These are phyloP conservation scores for Callopanchax toddi DNA, from an alignment of 2,113 vertebrate species.

Conservation along the genomic window DNA sequence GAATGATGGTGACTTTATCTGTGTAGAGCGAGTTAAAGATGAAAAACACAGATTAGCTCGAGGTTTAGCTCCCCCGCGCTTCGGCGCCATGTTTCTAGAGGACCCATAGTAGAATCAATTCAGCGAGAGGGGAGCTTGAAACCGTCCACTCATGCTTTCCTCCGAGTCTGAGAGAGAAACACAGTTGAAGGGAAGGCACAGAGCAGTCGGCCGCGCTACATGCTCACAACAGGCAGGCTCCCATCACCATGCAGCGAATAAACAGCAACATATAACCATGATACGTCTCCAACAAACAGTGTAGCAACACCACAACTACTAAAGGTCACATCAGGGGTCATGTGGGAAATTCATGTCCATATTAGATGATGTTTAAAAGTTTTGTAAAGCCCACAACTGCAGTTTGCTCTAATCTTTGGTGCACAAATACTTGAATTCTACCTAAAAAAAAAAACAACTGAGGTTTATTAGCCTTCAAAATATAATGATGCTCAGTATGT, in stretches of 20 bases:
- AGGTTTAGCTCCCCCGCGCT: slow-evolving; percentile 53
- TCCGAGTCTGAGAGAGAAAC: slow-evolving; percentile 82
- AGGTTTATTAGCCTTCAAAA: too few relatives aligned
- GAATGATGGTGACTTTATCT: fast-evolving
- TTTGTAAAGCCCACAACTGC: background rate
- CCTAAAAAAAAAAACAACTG: too few relatives aligned
- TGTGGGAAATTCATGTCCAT: background rate
- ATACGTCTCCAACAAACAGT: background rate
- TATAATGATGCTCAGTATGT: too few relatives aligned
- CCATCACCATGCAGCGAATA: slow-evolving; percentile 36
- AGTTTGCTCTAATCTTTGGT: background rate
- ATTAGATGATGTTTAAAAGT: background rate
- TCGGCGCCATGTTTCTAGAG: slow-evolving; percentile 68
- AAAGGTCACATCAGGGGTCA: background rate
- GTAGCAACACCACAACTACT: background rate
- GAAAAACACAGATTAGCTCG: fast-evolving
- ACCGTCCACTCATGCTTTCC: slow-evolving; percentile 81
- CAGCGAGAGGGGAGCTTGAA: slow-evolving; percentile 88
- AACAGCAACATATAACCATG: slow-evolving; percentile 33
- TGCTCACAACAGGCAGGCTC: slow-evolving; percentile 64
- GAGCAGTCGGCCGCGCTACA: slow-evolving; percentile 69
- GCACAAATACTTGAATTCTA: too few relatives aligned
- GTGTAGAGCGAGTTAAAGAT: background rate
- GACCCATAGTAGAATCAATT: slow-evolving; percentile 89
- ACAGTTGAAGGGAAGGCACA: slow-evolving; percentile 71